Percentiles rank a stretch among this genome's conserved stretches.
phyloP scores from a whole-genome alignment of 1,140 invertebrate species.

The Gryllus bimaculatus region DNA sequence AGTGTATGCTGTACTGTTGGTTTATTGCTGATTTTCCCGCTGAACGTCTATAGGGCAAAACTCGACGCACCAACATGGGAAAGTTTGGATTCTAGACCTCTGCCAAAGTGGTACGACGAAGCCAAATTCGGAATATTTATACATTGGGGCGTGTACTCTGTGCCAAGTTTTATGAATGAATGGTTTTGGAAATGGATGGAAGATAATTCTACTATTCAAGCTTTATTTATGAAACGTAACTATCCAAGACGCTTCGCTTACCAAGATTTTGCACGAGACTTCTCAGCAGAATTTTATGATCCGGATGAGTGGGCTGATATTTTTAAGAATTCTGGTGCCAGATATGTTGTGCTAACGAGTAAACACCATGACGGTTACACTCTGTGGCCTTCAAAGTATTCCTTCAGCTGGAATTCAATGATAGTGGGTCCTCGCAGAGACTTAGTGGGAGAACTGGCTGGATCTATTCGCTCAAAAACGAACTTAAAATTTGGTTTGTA shows the following conservation, averaged over 20 bases:
- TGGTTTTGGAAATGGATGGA: conserved; percentile 82
- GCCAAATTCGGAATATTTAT: conserved; percentile 87
- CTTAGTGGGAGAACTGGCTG: conserved; percentile 41
- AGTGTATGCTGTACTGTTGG: no score
- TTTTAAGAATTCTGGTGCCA: background rate
- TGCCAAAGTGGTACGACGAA: conserved; percentile 82
- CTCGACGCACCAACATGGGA: conserved; percentile 56
- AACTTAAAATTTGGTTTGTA: conserved; percentile 74
- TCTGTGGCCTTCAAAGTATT: conserved; percentile 75
- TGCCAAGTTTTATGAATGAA: conserved; percentile 73
- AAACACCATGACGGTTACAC: conserved; percentile 93
- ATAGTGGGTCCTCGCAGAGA: conserved; percentile 69
- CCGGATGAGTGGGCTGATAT: background rate
- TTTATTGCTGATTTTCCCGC: no score
- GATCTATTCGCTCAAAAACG: conserved; percentile 54
- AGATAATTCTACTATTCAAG: conserved; percentile 35
- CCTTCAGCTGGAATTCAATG: conserved; percentile 82
- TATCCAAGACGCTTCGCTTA: background rate
- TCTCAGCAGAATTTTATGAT: background rate
- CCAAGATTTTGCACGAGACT: background rate
- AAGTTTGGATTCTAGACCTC: conserved; percentile 69
- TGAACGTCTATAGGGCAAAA: no score
- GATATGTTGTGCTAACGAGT: conserved; percentile 68
- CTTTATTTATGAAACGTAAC: background rate
- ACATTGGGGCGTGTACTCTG: conserved; percentile 88